A percentile compares a stretch with the other conserved stretches of the same genome.
Evolutionary conservation across 2,888 invertebrate genomes (phyloP).

Genomic region (Schizotus pectinicornis): DNA sequence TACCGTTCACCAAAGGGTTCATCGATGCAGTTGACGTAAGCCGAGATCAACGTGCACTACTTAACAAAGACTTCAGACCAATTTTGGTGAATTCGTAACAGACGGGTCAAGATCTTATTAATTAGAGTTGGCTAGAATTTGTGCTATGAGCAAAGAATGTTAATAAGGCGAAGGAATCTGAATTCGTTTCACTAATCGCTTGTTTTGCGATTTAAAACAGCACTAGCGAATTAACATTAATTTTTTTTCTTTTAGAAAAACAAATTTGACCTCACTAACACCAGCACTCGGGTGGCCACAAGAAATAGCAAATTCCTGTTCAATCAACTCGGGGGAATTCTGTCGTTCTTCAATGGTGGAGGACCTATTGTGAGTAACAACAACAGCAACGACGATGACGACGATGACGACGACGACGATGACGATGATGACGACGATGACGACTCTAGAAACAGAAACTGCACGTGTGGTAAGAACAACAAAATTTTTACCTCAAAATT

Average conservation of each 20-base stretch:
- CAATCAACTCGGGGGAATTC: conserved; percentile 74
- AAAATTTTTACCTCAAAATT: conserved; percentile 6
- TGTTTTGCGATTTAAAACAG: not conserved
- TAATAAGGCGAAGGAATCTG: too few relatives aligned
- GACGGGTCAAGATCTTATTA: too few relatives aligned
- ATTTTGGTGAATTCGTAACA: too few relatives aligned
- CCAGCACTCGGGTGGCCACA: conserved; percentile 56
- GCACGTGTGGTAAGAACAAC: conserved; percentile 72
- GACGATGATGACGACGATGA: conserved; percentile 65
- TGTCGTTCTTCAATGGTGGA: conserved; percentile 63
- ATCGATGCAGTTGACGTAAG: conserved; percentile 22
- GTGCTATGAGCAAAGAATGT: too few relatives aligned
- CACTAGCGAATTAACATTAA: not conserved
- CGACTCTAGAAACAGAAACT: conserved; percentile 66
- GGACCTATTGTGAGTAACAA: conserved; percentile 62
- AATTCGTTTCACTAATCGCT: too few relatives aligned
- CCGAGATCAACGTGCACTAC: not conserved
- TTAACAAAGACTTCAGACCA: too few relatives aligned
- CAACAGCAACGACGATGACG: conserved; percentile 59
- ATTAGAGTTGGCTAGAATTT: too few relatives aligned
- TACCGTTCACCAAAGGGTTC: conserved; percentile 20
- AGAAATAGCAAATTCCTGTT: conserved; percentile 70
- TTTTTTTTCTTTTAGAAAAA: conserved; percentile 20
- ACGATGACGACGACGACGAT: conserved; percentile 64
- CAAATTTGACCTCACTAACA: conserved; percentile 23